Evolutionary conservation across 2,113 vertebrate species (phyloP), one percentile per base, ranked within the genome.

Genomic region (Brachionichthys hirsutus): DNA sequence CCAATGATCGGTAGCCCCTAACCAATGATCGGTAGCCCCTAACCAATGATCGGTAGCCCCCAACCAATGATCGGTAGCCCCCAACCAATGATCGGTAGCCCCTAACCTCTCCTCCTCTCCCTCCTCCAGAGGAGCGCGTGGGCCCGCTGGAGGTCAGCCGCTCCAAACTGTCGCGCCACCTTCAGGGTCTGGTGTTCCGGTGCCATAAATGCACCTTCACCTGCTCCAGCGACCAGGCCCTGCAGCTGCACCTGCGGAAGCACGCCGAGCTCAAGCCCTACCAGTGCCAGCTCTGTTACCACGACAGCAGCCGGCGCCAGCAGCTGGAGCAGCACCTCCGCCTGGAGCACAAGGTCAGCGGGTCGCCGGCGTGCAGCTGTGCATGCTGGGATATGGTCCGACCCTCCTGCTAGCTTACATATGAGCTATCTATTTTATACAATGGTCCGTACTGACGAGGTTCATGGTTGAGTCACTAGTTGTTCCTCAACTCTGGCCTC

Each of bases 201-300:
- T 99, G 97, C 84, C 95, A 97, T 90, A 95, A 95, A 87, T 99
- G 97, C 89, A 98, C 97, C 73, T 99, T 99, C 89, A 98, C 95
- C 71, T 98, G 97, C 91, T 98, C 97, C 85, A 98, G 93, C 52
- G 95, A 96, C 46, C 94, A 95, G 85, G 93, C 90, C 74, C 91
- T 99, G 80, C 95, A 97, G 90, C 93, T 93, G 56, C 97, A 99
- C 91, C 92, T 97, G 82, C 94, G 94, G 85, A 98, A 98, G 91
- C 96, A 98, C 85, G 93, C 93, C 64, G 94, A 97, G 87, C 88
- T 95, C 72, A 97, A 93, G 88, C 96, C 96, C 53, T 99, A 98
- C 88, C 95, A 97, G 85, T 99, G 97, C 87, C 95, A 97, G 83
- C 94, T 99, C 80, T 99, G 97, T 89, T 98, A 97, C 86, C 98